Base-by-base conservation (phyloP, 2,113 vertebrate species). In the Larimichthys crocea region DNA sequence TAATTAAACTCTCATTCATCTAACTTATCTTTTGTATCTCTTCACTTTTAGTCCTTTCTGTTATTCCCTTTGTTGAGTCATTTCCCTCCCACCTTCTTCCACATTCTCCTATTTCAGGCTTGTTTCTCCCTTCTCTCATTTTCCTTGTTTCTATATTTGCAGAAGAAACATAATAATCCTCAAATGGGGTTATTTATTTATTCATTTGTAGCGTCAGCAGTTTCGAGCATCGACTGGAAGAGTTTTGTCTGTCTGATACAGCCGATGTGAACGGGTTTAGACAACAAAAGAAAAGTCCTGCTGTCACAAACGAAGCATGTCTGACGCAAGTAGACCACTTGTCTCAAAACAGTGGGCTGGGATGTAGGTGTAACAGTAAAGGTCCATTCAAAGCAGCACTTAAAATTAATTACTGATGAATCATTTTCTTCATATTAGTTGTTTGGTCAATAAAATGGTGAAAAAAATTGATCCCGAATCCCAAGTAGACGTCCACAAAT, bases 111-210 rank as follows among this genome's bases (percentile, higher is more conserved):
- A 31, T 84, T 61, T 67, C 68, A 59, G 17, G 12, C 42, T 15
- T 22, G 48, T 61, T 69, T 31, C 19, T 20, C 44, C 10, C 42
- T 31, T 68, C 53, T 56, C 49, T 35, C 10, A 19, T 66, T 78
- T 76, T 49, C 22, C 16, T 15, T 73, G 31, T 80, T 48, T 84
- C 80, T 73, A 75, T 55, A 80, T 77, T 77, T 66, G 59, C 14
- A 26, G 31, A 55, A 42, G 63, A 63, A 78, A 78, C 71, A 77
- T 31, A 72, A 81, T 83, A 62, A 89, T 77, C 74, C 77, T 88
- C 65, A 63, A 76, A 74, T 22, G 48, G 65, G 10, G 26, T 61
- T 69, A 73, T 79, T 80, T 85, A 79, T 87, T 84, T 83, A 81
- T 83, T 83, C 44, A 85, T 80, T 62, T 64, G 57, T 14, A 6